phyloP scores from a whole-genome alignment of 2,113 vertebrate genomes.

The Stomatorhinus ivindoensis region DNA sequence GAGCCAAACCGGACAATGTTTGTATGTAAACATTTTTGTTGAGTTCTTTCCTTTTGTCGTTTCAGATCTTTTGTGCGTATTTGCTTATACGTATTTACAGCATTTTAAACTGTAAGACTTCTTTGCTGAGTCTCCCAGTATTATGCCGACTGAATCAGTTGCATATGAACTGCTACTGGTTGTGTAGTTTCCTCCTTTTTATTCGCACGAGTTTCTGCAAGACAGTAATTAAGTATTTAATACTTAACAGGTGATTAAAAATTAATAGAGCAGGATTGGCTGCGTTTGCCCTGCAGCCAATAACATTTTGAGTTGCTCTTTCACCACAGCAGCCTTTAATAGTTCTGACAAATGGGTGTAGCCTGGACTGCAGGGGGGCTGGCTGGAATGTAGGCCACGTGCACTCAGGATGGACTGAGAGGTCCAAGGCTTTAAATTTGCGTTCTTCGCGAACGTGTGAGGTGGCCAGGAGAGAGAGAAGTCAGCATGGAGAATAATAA shows the following conservation, averaged over 20 bases:
- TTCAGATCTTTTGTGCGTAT: background rate
- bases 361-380: background rate
- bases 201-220: background rate
- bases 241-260: conserved; percentile 1
- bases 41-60: background rate
- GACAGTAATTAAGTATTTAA: background rate
- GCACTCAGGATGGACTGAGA: background rate
- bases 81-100: background rate
- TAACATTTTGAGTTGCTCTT: background rate
- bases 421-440: background rate
- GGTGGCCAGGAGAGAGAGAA: background rate
- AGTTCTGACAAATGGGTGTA: background rate
- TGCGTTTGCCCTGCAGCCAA: background rate
- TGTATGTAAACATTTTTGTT: background rate
- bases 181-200: background rate
- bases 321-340: background rate
- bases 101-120: background rate
- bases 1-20: background rate
- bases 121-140: background rate
- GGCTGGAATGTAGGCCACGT: background rate
- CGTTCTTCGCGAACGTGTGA: background rate
- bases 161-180: background rate
- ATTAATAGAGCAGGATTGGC: background rate
- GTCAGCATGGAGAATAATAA: conserved; percentile 24
- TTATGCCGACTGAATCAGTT: background rate